Conservation (phyloP, 2,113 vertebrate genomes). For the Leptobrachium leishanense region DNA sequence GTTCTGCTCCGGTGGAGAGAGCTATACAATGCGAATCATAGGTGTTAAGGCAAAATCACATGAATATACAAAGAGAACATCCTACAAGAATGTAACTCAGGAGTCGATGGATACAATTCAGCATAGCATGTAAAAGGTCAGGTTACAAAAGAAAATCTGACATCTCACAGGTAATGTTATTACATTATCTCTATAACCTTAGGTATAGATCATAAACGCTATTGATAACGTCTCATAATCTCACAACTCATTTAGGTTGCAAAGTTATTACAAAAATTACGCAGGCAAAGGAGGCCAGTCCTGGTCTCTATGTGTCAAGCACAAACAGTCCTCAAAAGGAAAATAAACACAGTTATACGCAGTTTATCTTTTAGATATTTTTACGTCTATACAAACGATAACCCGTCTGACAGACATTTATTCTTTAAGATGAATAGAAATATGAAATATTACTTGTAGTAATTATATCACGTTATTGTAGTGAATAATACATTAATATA, state of each 20-base stretch:
- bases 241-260: background rate
- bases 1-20: no score
- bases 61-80: no score
- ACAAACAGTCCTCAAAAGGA: background rate
- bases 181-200: slow-evolving; percentile 43
- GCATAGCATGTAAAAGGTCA: background rate
- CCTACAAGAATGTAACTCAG: no score
- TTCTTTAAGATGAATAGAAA: no score
- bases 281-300: background rate
- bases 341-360: background rate
- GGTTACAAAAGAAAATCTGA: background rate
- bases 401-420: no score
- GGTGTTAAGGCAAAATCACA: no score
- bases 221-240: slow-evolving; percentile 17
- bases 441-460: no score
- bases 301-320: background rate
- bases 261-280: background rate
- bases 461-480: no score
- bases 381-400: no score
- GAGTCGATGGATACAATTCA: background rate
- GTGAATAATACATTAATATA: no score
- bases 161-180: background rate
- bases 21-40: no score
- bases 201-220: slow-evolving; percentile 31
- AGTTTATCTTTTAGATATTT: no score